A percentile compares a stretch with the other conserved stretches of the same genome.
phyloP scores from a whole-genome alignment of 2,113 vertebrate genomes.

The Syrmaticus mikado region DNA sequence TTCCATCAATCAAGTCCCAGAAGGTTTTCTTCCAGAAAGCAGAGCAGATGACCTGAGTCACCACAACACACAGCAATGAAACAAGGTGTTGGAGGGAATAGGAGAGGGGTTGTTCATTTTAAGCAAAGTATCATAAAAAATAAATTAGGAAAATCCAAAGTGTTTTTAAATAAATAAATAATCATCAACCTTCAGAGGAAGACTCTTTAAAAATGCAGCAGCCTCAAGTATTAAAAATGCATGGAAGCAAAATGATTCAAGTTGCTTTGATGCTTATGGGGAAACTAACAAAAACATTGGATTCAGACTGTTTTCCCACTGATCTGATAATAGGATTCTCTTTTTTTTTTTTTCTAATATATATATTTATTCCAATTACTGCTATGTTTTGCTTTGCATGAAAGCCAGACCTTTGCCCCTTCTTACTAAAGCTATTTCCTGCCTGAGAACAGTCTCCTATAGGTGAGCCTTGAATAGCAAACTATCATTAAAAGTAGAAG shows the following conservation, averaged over 20 bases:
- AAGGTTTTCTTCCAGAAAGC: background rate
- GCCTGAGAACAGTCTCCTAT: background rate
- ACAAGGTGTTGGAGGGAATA: background rate
- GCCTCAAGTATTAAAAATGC: constrained; percentile 33
- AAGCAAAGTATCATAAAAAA: background rate
- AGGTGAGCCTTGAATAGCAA: background rate
- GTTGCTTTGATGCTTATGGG: background rate
- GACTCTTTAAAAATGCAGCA: constrained; percentile 35
- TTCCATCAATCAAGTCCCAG: background rate
- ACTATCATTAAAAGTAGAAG: background rate
- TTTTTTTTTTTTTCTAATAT: background rate
- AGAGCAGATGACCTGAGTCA: background rate
- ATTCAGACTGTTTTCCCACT: background rate
- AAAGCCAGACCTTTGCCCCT: background rate
- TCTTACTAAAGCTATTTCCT: background rate
- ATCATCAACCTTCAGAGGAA: background rate
- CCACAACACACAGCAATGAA: background rate
- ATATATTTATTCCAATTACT: background rate
- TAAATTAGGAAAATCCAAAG: background rate
- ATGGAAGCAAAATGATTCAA: constrained; percentile 33
- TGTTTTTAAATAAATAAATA: constrained; percentile 1
- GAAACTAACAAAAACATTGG: background rate
- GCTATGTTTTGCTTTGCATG: background rate
- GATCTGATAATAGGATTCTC: background rate
- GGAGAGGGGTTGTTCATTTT: background rate